Base-by-base conservation (phyloP, 2,113 vertebrate species). In the Corvus hawaiiensis region DNA sequence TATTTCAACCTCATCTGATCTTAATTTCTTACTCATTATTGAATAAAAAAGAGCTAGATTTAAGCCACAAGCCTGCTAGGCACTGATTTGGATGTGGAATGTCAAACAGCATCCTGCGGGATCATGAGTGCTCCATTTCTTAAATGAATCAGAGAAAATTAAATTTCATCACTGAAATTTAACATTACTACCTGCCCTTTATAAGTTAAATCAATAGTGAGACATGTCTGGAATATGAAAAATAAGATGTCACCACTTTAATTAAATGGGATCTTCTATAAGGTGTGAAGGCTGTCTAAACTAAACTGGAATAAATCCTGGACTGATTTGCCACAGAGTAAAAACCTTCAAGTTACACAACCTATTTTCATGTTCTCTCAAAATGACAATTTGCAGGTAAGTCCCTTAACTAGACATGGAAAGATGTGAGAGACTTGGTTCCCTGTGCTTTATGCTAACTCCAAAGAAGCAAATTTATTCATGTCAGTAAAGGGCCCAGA, bases 131-230 rank as follows among this genome's bases (percentile, higher is more conserved):
- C 55, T 85, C 44, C 22, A 41, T 35, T 85, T 91, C 76, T 72
- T 72, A 62, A 91, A 22, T 72, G 35, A 91, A 77, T 89, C 24
- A 52, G n/a, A 93, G 28, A 27, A 72, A 89, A 94, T 68, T 69
- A 76, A 72, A 59, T 76, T 79, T 72, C 11, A 16, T 73, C 71
- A 76, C 27, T 78, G 58, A 87, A 88, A 79, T 68, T 49, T 64
- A 62, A 35, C 24, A 37, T 58, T 61, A 39, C 28, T 35, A 20
- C 27, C 9, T 74, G 15, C 4, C 46, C 20, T 83, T 88, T 80
- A 41, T 71, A 74, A 73, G 58, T 58, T 2, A 69, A 94, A 92
- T 90, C 30, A 74, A 41, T 26, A 62, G 13, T 43, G 30, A 81
- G 79, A 49, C 33, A 88, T 58, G 23, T 39, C 46, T 24, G 9